Evolutionary conservation across 2,888 invertebrate species (phyloP).

Genomic region (Volucella inanis): DNA sequence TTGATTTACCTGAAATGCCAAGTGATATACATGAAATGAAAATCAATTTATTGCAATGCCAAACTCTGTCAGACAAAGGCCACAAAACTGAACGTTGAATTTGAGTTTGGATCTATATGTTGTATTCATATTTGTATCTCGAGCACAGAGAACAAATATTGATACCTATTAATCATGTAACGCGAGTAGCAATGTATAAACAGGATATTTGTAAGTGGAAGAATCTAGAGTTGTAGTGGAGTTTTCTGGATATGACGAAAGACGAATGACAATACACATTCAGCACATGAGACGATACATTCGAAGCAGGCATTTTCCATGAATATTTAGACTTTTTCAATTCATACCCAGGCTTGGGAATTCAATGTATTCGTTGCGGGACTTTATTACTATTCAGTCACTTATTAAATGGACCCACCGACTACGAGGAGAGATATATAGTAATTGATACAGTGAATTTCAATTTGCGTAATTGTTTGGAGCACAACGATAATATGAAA

Average conservation of each 20-base stretch:
- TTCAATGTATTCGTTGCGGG: constrained; percentile 57
- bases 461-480: constrained; percentile 45
- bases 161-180: constrained; percentile 71
- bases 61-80: constrained; percentile 58
- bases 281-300: not conserved
- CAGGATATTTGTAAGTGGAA: constrained; percentile 51
- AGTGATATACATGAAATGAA: constrained; percentile 52
- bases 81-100: constrained; percentile 57
- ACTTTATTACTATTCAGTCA: constrained; percentile 63
- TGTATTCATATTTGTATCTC: not conserved
- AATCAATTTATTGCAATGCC: constrained; percentile 72
- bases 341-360: constrained; percentile 62
- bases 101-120: not conserved
- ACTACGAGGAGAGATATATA: constrained; percentile 16
- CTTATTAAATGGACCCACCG: not conserved
- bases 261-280: not conserved
- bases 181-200: constrained; percentile 42
- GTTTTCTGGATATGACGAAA: constrained; percentile 15
- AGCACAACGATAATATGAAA: not conserved
- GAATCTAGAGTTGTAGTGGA: constrained; percentile 44
- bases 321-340: constrained; percentile 71
- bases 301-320: constrained; percentile 22
- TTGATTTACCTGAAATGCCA: constrained; percentile 36
- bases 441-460: constrained; percentile 62
- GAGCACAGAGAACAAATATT: constrained; percentile 62